Evolutionary conservation across 2,113 vertebrate genomes (phyloP), one percentile per base, ranked within the genome.

Genomic region (Oxygymnocypris stewartii): DNA sequence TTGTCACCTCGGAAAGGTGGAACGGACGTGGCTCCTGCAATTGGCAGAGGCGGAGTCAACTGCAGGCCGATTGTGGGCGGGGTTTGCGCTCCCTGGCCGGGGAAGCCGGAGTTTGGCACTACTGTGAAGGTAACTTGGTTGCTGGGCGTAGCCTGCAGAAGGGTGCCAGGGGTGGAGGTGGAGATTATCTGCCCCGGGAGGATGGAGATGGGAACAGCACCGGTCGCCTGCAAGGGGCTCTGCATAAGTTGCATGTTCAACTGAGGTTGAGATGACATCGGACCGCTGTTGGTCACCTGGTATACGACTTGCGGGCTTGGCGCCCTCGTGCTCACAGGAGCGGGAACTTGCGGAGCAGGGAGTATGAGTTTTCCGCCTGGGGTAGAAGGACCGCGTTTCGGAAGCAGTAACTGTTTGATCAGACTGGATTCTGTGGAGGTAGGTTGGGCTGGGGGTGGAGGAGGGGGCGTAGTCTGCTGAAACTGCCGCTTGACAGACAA

Each of bases 321-420:
- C 85, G 97, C 94, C 93, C 96, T 94, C 78, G 96, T 94, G 91
- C 95, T 97, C 88, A 96, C 97, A 73, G 97, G 97, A 89, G 95
- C 95, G 90, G 98, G 98, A 90, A 99, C 96, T 94, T 99, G 98
- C 28, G 98, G 98, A 86, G 98, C 98, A 44, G 98, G 98, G 61
- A 99, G 96, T 83, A 99, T 99, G 80, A 99, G 96, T 92, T 99
- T 99, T 3, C 98, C 98, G 65, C 98, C 98, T 0, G 98, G 98
- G 14, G 97, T 99, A 2, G 97, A 96, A 91, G 98, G 98, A 71
- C 98, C 98, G 91, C 97, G 96, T 95, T 99, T 99, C 73, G 98
- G 98, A 96, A 99, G 97, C 92, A 99, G 95, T 92, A 99, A 93
- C 92, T 99, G 98, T 94, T 99, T 99, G 90, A 99, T 99, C 92